A percentile compares a stretch with the other conserved stretches of the same genome.
Conservation (phyloP, 23 tunicate genomes). For the Botrylloides violaceus region DNA sequence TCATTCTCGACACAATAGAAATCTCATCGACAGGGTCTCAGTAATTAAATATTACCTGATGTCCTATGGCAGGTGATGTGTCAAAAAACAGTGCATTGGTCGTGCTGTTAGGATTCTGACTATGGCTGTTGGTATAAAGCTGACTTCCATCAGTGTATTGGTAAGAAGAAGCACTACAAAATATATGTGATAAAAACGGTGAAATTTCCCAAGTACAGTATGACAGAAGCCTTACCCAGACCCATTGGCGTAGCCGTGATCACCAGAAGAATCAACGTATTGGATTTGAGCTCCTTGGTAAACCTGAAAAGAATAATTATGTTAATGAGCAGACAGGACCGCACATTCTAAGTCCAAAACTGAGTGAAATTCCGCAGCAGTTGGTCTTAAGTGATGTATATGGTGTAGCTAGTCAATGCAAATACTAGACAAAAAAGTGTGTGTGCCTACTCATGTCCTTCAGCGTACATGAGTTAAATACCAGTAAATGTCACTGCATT, state of each 20-base stretch:
- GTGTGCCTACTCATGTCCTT: no score
- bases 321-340: no score
- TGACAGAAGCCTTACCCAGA: constrained; percentile 46
- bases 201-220: not conserved
- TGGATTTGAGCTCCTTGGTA: constrained; percentile 52
- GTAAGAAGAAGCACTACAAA: constrained; percentile 45
- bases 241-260: constrained; percentile 74
- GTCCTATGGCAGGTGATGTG: constrained; percentile 42
- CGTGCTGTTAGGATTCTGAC: constrained; percentile 37
- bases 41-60: constrained; percentile 19
- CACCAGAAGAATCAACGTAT: constrained; percentile 68
- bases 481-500: no score
- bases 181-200: no score
- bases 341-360: no score
- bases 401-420: no score
- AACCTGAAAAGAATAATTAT: constrained; percentile 32
- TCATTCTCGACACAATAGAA: no score
- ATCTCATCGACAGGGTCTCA: no score
- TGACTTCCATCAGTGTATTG: constrained; percentile 75
- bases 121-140: constrained; percentile 65
- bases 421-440: no score
- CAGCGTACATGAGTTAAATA: no score
- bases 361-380: no score
- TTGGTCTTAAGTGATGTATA: no score
- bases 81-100: constrained; percentile 57